Evolutionary conservation across 2,888 invertebrate genomes (phyloP), one percentile per base, ranked within the genome.

Genomic region (Andrena trimmerana): DNA sequence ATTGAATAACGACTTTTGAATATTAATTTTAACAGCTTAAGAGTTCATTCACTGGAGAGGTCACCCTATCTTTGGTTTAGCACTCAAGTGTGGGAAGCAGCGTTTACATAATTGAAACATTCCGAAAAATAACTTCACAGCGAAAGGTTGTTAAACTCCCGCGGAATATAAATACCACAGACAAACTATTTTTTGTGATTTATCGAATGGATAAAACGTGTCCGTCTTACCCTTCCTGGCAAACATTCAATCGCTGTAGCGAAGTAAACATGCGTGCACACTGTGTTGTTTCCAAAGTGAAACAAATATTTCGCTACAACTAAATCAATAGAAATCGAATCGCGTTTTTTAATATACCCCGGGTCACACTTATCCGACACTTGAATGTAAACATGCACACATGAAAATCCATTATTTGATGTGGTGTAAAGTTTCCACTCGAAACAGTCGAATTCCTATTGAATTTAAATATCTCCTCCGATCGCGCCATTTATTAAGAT

Each of bases 291-390:
- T 59, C 48, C 48, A 65, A 57, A 33, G 57, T 50, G 33, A 57
- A 54, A 74, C 75, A 78, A 78, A 78, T 67, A 75, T 68, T 78
- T 75, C 50, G 42, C 33, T 68, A 48, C 78, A 50, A 63, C 57
- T 48, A 48, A 36, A 68, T 36, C 36, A 62, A 69, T 59, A 59
- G 69, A 69, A 78, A 62, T 33, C 20, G 52, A 13, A 20, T 10
- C 54, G 36, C 50, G 57, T 54, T 78, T 75, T 75, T 78, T 69
- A 4, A 24, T 69, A 57, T 50, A 10, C 48, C 16, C 8, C 29
- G 10, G 33, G 48, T 68, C 42, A 78, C 54, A 68, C 42, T 69
- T 78, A 63, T 20, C 31, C 54, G 2, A 48, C 48, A 54, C 67
- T 54, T 54, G 20, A 59, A 29, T 36, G 33, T 57, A n/a, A 20